Base-by-base conservation (phyloP, 2,888 invertebrate species). In the Imbricaverruca yamaguchii region DNA sequence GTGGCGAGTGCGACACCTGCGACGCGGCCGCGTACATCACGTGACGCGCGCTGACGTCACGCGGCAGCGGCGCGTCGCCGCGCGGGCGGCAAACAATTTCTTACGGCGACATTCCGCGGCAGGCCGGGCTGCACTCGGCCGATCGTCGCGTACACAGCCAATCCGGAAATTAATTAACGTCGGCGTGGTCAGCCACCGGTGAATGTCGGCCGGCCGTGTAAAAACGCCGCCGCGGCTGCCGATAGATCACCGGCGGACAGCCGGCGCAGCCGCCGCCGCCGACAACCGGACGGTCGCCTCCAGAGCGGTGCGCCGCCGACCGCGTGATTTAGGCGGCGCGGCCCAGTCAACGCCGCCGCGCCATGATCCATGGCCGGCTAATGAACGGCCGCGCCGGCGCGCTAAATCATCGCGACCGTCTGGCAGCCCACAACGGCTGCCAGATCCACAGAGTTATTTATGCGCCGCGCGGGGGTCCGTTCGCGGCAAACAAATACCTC, bases 401-500 rank as follows among this genome's bases (percentile, higher is more conserved):
- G 74, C 53, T 74, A 74, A 74, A 74, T 74, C 74, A 74, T 21
- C 21, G 39, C 74, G 15, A 15, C 69, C 59, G 15, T 59, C 59
- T 59, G 59, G 59, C 59, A 59, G 59, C 59, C 59, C 59, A 59
- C 59, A 59, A 8, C 69, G 53, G 74, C 15, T 8, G 69, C 12
- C 69, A 12, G 39, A 12, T 25, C 13, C 39, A 39, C 15, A 13
- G 15, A 9, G 8, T 13, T 25, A 74, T 53, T 74, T 53, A 74
- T 53, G 74, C 53, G 25, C 74, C 15, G 74, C 53, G 74, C 74
- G 53, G 74, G 74, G 74, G 53, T 53, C 53, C 21, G 18, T 11
- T 59, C 18, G 74, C 69, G 53, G 74, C 74, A 74, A 74, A 74
- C 74, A 74, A 74, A 74, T 74, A 74, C 74, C 10, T 10, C 65